Conservation (phyloP, 2,113 vertebrate genomes). For the Ceyx melanurus region DNA sequence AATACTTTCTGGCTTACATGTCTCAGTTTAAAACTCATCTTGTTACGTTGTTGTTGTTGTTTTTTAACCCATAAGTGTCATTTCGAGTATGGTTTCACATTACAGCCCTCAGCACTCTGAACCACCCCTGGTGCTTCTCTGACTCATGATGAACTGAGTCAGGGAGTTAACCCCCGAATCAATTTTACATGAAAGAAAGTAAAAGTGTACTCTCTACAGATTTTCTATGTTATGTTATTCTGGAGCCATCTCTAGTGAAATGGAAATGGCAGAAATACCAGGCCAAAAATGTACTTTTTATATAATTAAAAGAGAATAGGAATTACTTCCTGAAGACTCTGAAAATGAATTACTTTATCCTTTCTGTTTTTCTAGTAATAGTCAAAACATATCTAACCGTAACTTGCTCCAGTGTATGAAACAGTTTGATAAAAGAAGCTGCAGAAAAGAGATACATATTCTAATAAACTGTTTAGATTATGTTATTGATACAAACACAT, state of each 20-base stretch:
- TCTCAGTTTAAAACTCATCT: not conserved
- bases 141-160: not conserved
- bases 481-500: not conserved
- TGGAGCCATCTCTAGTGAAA: not conserved
- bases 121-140: not conserved
- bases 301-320: not conserved
- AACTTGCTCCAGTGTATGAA: slow-evolving; percentile 37
- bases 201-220: not conserved
- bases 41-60: not conserved
- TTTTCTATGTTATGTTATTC: not conserved
- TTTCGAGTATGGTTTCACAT: not conserved
- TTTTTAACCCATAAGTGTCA: not conserved
- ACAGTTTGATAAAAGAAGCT: slow-evolving; percentile 47
- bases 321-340: not conserved
- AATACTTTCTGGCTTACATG: not conserved
- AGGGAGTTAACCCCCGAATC: not conserved
- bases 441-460: slow-evolving; percentile 51
- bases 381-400: slow-evolving; percentile 28
- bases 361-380: not conserved
- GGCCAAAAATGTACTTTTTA: not conserved
- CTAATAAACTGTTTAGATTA: slow-evolving; percentile 56
- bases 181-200: not conserved
- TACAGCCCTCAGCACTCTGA: not conserved
- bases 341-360: not conserved
- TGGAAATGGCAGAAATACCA: not conserved